phyloP scores from a whole-genome alignment of 2,888 invertebrate species.

The Dynastes grantii region DNA sequence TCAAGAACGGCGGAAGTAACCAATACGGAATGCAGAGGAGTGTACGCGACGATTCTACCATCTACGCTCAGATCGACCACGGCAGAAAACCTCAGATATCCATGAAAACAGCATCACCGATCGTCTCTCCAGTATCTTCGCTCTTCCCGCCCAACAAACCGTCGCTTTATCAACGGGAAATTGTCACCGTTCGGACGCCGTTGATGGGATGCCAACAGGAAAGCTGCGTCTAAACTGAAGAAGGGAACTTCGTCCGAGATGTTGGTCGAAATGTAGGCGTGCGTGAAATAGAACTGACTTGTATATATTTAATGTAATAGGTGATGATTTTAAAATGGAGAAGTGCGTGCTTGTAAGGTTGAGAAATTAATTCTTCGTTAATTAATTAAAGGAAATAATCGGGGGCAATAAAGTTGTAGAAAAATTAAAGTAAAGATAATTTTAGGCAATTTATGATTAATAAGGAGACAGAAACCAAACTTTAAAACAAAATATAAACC shows the following conservation, averaged over 20 bases:
- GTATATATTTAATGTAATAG: conserved; percentile 16
- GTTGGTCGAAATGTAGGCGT: background rate
- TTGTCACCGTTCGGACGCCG: conserved; percentile 81
- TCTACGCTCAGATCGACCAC: conserved; percentile 85
- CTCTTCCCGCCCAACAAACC: conserved; percentile 66
- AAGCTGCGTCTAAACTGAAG: conserved; percentile 77
- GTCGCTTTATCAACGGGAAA: conserved; percentile 75
- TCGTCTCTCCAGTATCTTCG: conserved; percentile 70
- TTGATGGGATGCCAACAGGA: conserved; percentile 80
- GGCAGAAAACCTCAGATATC: conserved; percentile 71
- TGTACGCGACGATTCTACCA: conserved; percentile 77
- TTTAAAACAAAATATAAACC: background rate
- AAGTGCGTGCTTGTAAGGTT: conserved; percentile 16
- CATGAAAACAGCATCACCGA: conserved; percentile 67
- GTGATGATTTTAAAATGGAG: background rate
- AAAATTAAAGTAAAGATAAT: conserved; percentile 3
- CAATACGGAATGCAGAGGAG: conserved; percentile 67
- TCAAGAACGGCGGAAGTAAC: conserved; percentile 68
- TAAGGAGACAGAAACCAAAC: conserved; percentile 4
- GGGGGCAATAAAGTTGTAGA: conserved; percentile 50
- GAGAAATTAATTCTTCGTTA: conserved; percentile 12
- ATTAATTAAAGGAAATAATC: conserved; percentile 25
- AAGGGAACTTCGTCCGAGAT: conserved; percentile 40
- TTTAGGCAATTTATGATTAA: conserved; percentile 16
- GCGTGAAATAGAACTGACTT: background rate